These are phyloP conservation scores for Myotis vivesi DNA, from an alignment of 2,797 vertebrate species.

Conservation along the genomic window DNA sequence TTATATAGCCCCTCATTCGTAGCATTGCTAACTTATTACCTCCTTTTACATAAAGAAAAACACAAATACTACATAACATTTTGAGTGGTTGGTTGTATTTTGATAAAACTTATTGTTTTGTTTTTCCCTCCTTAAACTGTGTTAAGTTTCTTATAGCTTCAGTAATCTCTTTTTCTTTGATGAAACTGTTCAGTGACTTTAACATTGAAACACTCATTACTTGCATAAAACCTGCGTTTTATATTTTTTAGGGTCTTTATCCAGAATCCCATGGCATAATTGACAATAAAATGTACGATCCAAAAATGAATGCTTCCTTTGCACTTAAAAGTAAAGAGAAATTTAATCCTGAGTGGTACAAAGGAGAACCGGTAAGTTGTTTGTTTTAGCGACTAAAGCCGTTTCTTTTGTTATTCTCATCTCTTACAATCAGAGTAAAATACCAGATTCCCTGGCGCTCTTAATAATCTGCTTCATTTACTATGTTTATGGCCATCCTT, in stretches of 20 bases:
- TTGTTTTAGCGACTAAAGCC: conserved; percentile 65
- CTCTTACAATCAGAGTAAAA: conserved; percentile 10
- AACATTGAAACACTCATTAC: background rate
- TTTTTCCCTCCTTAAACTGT: background rate
- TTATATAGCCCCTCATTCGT: background rate
- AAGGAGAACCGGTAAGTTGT: conserved; percentile 96
- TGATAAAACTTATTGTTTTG: background rate
- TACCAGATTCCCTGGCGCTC: background rate
- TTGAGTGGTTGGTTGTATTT: background rate
- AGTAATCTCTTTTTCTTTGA: background rate
- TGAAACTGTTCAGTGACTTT: background rate
- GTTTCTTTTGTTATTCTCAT: background rate
- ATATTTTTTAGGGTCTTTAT: conserved; percentile 91
- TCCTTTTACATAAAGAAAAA: background rate
- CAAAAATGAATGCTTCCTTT: conserved; percentile 88
- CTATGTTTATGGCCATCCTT: background rate
- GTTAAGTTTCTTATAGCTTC: background rate
- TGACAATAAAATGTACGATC: conserved; percentile 98
- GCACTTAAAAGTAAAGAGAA: conserved; percentile 89
- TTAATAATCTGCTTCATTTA: background rate
- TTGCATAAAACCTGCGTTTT: conserved; percentile 15
- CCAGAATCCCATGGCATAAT: conserved; percentile 97
- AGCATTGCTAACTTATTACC: background rate
- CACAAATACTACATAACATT: background rate
- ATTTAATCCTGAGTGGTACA: conserved; percentile 91